Base-by-base conservation (phyloP, 2,113 vertebrate species). In the Lethenteron reissneri region DNA sequence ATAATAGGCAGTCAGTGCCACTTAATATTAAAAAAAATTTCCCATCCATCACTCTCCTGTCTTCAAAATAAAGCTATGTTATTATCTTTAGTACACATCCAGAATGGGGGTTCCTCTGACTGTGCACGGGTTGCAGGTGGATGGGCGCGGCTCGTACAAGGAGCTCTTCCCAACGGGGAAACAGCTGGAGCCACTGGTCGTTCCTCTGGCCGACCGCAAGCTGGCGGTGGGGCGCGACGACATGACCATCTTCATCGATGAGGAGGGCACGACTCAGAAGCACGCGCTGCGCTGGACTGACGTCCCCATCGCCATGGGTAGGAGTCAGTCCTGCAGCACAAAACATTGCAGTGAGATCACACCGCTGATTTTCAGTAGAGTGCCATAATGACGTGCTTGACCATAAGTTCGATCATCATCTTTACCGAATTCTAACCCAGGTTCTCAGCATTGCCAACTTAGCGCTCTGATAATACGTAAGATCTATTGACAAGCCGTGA, bases 201-300 rank as follows among this genome's bases (percentile, higher is more conserved):
- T 87, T 60, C 90, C 92, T 21, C 80, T 99, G 79, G 88, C 87
- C 76, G 90, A 94, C 79, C 86, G 90, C 74, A 99, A 99, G 80
- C 89, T 99, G 75, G 92, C 90, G 0, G 90, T 99, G 58, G 94
- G 92, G 14, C 94, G 97, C 80, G 94, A 99, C 77, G 92, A 99
- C 75, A 82, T 97, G 12, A 99, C 94, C 1, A 92, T 99, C 76
- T 89, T 99, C 8, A 81, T 99, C 15, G 94, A 97, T 4, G 92
- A 96, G 76, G 92, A 97, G 74, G 94, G 94, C 1, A 76, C 81
- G 73, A 95, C 92, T 14, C 91, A 96, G 81, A 97, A 99, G 73
- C 92, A 89, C 76, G 90, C 92, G 74, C 85, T 97, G 75, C 96
- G 92, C 76, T 99, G 94, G 94, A 99, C 92, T 4, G 94, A 99